phyloP scores from a whole-genome alignment of 1,140 invertebrate genomes.

The Lanistes nyassanus region DNA sequence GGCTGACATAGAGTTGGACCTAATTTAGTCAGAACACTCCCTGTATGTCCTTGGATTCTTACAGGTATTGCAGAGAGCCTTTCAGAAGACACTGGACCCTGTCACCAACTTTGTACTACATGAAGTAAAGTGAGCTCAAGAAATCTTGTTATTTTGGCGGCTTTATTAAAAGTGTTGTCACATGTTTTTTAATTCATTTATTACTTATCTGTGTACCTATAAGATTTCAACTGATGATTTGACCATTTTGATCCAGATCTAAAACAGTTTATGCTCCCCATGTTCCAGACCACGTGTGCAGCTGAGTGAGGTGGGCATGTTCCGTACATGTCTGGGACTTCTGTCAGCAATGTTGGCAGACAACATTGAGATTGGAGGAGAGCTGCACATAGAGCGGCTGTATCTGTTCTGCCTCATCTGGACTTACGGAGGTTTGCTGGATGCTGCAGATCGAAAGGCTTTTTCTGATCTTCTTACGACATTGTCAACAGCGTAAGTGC shows the following conservation, averaged over 20 bases:
- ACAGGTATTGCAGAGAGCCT: slow-evolving; percentile 64
- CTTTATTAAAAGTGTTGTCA: too few species aligned
- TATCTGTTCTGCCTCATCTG: slow-evolving; percentile 67
- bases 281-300: slow-evolving; percentile 52
- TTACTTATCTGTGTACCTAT: too few species aligned
- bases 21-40: too few species aligned
- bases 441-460: slow-evolving; percentile 54
- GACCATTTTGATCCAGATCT: too few species aligned
- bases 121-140: slow-evolving; percentile 52
- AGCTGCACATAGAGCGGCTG: slow-evolving; percentile 65
- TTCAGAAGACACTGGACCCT: slow-evolving; percentile 66
- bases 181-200: too few species aligned
- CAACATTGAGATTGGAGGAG: slow-evolving; percentile 65
- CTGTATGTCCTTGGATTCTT: too few species aligned
- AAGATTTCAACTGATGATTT: too few species aligned
- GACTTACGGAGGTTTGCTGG: slow-evolving; percentile 65
- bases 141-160: background rate
- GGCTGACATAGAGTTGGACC: too few species aligned
- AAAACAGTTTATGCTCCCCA: too few species aligned
- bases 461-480: slow-evolving; percentile 65
- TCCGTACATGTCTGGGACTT: slow-evolving; percentile 62
- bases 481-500: slow-evolving; percentile 62
- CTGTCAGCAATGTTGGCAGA: slow-evolving; percentile 66
- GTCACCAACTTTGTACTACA: slow-evolving; percentile 62
- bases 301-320: slow-evolving; percentile 62